Evolutionary conservation across 2,888 invertebrate species (phyloP), one percentile per base, ranked within the genome.

Genomic region (Subacronicta megacephala): DNA sequence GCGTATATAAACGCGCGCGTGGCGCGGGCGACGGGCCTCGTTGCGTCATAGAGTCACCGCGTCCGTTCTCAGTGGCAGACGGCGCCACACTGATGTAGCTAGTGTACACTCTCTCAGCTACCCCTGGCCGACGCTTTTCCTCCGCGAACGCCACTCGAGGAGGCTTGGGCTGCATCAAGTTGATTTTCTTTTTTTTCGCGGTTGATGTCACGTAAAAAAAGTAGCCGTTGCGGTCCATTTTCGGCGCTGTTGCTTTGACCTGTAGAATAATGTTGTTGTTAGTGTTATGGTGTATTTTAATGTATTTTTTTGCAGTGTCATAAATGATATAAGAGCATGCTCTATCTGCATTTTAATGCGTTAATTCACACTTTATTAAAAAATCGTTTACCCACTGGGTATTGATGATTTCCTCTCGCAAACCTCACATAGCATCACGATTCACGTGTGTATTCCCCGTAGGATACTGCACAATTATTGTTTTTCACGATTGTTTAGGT

Each of bases 101-200:
- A n/a, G 67, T 56, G 57, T 80, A 70, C 33, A 90, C 76, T 72
- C 91, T 85, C 79, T 90, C 91, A 41, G 89, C 90, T 45, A 83
- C 83, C 83, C 92, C 93, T 45, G 91, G 88, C 57, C 91, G 81
- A 5, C 90, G 89, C 69, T 90, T 90, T 75, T 92, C 91, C 68
- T 92, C 93, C 10, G 80, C 84, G 77, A 93, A 93, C 56, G 94
- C 93, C 62, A 90, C 87, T 75, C 92, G 85, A 63, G 94, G 94
- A 62, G 94, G 91, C 75, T 88, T 89, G 7, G 93, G 89, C 67
- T 94, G 94, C 94, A 94, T 94, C 66, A 94, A 80, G 77, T 88
- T 94, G 70, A 94, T 93, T 81, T 93, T 94, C 83, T 94, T 94
- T 84, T 94, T 94, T 81, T 94, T 94, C n/a, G 94, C 94, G 4